phyloP scores from a whole-genome alignment of 2,888 invertebrate species.

The Metallyticus violacea region DNA sequence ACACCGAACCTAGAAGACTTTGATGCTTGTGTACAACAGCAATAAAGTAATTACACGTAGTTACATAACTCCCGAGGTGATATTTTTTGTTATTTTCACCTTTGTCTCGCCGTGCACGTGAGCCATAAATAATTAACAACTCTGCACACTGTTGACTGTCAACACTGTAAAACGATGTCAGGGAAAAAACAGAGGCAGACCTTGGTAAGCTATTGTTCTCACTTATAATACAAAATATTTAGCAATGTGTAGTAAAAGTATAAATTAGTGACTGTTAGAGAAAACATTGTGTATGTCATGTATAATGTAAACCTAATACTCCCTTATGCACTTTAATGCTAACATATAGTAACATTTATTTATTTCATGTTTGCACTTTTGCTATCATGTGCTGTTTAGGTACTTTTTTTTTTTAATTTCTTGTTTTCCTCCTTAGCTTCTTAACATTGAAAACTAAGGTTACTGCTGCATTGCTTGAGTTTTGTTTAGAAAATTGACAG shows the following conservation, averaged over 20 bases:
- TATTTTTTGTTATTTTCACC: conserved; percentile 17
- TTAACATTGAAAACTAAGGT: too few species aligned
- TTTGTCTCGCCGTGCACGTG: not conserved
- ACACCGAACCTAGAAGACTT: not conserved
- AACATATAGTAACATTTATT: too few species aligned
- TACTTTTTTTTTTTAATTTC: too few species aligned
- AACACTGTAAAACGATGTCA: conserved; percentile 5
- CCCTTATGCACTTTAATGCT: too few species aligned
- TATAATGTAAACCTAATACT: too few species aligned
- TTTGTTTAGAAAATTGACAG: too few species aligned
- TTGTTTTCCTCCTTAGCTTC: too few species aligned
- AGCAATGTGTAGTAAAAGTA: not conserved
- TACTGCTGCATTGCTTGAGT: too few species aligned
- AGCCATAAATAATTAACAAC: not conserved
- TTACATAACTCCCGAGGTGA: not conserved
- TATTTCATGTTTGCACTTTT: too few species aligned
- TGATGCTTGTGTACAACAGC: not conserved
- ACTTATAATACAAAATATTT: not conserved
- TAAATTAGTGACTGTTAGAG: not conserved
- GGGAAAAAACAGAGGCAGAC: not conserved
- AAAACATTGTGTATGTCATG: too few species aligned
- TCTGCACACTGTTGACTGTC: not conserved
- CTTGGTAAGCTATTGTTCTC: not conserved
- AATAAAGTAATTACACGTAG: not conserved
- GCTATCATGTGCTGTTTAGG: too few species aligned